Percentiles rank a stretch among this genome's conserved stretches.
Evolutionary conservation across 2,888 invertebrate genomes (phyloP).

Genomic region (Ashinkailepas kermadecensis): DNA sequence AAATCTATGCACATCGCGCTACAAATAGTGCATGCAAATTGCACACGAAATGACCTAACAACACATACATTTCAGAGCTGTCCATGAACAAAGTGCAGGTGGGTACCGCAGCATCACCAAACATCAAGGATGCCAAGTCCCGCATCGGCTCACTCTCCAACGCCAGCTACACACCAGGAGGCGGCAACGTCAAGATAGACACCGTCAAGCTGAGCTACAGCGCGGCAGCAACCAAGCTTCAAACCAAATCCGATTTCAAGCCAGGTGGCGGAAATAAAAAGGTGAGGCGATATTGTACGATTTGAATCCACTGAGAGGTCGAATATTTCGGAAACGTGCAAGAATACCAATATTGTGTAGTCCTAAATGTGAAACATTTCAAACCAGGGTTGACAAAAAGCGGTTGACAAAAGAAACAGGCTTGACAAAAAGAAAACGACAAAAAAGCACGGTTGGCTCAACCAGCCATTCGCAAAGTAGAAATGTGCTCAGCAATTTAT

Average conservation of each 20-base stretch:
- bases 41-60: neutral
- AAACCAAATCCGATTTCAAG: constrained; percentile 76
- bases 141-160: constrained; percentile 90
- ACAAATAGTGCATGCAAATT: neutral
- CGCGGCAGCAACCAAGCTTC: constrained; percentile 75
- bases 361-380: no score
- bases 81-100: constrained; percentile 92
- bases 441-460: no score
- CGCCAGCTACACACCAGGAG: constrained; percentile 74
- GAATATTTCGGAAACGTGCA: no score
- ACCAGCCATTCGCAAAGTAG: no score
- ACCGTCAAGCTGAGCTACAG: constrained; percentile 75
- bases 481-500: no score
- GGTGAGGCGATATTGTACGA: constrained; percentile 46
- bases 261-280: constrained; percentile 87
- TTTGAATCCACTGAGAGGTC: no score
- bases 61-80: constrained; percentile 48
- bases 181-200: constrained; percentile 71
- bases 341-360: no score
- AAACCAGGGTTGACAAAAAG: no score
- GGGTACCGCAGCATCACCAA: constrained; percentile 83
- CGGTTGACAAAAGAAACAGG: no score
- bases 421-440: no score
- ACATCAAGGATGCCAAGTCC: constrained; percentile 78
- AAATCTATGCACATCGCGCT: no score